Conservation (phyloP, 2,113 vertebrate genomes). For the Monopterus albus region DNA sequence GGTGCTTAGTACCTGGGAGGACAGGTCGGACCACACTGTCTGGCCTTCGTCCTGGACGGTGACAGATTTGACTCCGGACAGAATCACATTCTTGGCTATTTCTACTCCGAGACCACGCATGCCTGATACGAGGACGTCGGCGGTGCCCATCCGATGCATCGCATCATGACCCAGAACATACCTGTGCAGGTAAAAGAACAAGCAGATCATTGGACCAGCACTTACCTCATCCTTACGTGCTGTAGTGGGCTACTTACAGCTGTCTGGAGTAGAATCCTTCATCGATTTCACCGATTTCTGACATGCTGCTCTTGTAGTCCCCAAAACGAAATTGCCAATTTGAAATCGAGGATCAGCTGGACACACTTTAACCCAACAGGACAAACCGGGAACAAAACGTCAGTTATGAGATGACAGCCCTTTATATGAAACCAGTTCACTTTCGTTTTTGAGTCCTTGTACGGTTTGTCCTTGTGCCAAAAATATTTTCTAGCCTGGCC, state of each 20-base stretch:
- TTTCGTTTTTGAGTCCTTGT: constrained; percentile 57
- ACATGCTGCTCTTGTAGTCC: constrained; percentile 43
- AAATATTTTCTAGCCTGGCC: not conserved
- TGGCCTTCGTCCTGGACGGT: constrained; percentile 86
- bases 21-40: constrained; percentile 78
- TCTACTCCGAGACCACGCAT: constrained; percentile 90
- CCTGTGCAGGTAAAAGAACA: constrained; percentile 64
- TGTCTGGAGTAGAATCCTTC: constrained; percentile 87
- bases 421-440: constrained; percentile 31
- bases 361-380: too few species aligned
- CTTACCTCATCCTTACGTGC: accelerated
- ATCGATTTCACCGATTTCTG: constrained; percentile 63
- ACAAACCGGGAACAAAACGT: not conserved
- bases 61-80: constrained; percentile 88
- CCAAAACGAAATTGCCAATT: not conserved
- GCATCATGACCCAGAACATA: constrained; percentile 87
- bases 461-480: not conserved
- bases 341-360: not conserved
- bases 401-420: too few species aligned
- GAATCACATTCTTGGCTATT: constrained; percentile 89
- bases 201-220: too few species aligned
- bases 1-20: constrained; percentile 88
- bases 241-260: constrained; percentile 84
- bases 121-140: constrained; percentile 86
- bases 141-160: constrained; percentile 79